phyloP scores from a whole-genome alignment of 2,888 invertebrate species.

The Nomada goodeniana region DNA sequence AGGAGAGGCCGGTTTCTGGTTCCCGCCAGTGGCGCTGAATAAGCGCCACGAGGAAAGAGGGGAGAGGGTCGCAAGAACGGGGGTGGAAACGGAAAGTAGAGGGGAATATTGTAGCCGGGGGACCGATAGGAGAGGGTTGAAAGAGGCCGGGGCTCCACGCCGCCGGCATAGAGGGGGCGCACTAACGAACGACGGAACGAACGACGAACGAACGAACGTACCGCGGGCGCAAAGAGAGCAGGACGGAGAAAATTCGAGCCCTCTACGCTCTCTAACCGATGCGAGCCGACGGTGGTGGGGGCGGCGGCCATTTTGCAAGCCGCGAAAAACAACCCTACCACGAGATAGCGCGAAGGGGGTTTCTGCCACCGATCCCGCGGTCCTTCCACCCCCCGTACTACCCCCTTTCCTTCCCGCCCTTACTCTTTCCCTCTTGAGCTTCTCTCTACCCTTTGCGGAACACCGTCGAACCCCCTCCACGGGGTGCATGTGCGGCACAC shows the following conservation, averaged over 20 bases:
- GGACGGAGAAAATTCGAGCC: slow-evolving; percentile 83
- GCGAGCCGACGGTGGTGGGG: slow-evolving; percentile 72
- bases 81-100: slow-evolving; percentile 63
- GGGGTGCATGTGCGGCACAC: slow-evolving; percentile 10
- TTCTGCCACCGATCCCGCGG: slow-evolving; percentile 65
- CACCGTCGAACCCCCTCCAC: slow-evolving; percentile 47
- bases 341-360: slow-evolving; percentile 79
- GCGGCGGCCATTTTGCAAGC: slow-evolving; percentile 84
- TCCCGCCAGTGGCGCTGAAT: slow-evolving; percentile 66
- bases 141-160: slow-evolving; percentile 61
- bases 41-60: slow-evolving; percentile 47
- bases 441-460: slow-evolving; percentile 42
- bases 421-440: slow-evolving; percentile 56
- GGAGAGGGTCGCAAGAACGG: slow-evolving; percentile 51
- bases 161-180: slow-evolving; percentile 58
- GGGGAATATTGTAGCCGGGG: slow-evolving; percentile 52
- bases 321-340: slow-evolving; percentile 84
- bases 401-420: slow-evolving; percentile 40
- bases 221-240: slow-evolving; percentile 81
- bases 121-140: slow-evolving; percentile 50
- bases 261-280: slow-evolving; percentile 73
- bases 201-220: slow-evolving; percentile 75
- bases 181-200: slow-evolving; percentile 70
- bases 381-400: slow-evolving; percentile 37
- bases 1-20: slow-evolving; percentile 58